Evolutionary conservation across 2,797 vertebrate species (phyloP).

Genomic region (Macropodus opercularis): DNA sequence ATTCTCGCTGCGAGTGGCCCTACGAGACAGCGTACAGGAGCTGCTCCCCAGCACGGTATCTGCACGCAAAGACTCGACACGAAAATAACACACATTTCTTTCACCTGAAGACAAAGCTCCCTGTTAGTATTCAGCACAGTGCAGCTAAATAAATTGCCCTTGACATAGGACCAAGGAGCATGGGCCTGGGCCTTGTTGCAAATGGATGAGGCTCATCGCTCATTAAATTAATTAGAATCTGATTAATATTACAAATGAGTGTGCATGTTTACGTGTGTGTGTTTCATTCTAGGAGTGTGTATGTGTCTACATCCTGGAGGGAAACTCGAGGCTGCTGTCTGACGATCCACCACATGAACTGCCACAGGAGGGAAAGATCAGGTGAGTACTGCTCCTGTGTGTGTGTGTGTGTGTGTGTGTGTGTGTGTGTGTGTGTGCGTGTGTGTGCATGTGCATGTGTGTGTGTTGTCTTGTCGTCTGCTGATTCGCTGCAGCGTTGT

Average conservation of each 20-base stretch:
- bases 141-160: conserved; percentile 6
- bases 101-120: conserved; percentile 19
- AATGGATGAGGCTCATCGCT: conserved; percentile 41
- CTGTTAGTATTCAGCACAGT: conserved; percentile 30
- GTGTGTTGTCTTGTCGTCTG: not conserved
- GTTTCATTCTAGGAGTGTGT: conserved; percentile 83
- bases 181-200: conserved; percentile 17
- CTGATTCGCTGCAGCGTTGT: conserved; percentile 32
- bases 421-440: conserved; percentile 21
- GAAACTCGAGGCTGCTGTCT: conserved; percentile 81
- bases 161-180: conserved; percentile 26
- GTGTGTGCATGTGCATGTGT: not conserved
- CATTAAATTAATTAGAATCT: conserved; percentile 39
- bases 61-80: conserved; percentile 35
- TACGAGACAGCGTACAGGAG: conserved; percentile 85
- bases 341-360: conserved; percentile 87
- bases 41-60: conserved; percentile 90
- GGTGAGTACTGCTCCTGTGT: conserved; percentile 71
- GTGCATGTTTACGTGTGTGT: conserved; percentile 19
- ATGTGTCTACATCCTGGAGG: conserved; percentile 86
- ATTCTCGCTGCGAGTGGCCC: conserved; percentile 80
- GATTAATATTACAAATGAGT: conserved; percentile 42
- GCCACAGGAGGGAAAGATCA: conserved; percentile 86
- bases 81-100: conserved; percentile 27
- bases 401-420: no score